Conservation (phyloP, 1,140 invertebrate genomes). For the Rhagoletis zephyria region DNA sequence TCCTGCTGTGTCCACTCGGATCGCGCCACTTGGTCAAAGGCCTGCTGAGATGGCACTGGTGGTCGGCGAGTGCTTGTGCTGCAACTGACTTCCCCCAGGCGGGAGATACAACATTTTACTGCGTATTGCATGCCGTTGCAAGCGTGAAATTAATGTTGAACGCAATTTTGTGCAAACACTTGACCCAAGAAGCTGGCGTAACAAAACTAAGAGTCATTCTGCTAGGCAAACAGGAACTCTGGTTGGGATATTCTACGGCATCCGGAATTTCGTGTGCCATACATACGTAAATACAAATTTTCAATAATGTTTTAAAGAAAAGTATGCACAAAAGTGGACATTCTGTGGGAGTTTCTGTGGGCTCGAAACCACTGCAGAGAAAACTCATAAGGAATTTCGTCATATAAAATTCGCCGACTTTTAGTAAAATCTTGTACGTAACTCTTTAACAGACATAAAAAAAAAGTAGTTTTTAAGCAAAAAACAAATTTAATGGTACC, state of each 20-base stretch:
- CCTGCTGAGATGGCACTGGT: neutral
- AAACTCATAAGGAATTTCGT: no score
- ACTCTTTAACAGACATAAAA: no score
- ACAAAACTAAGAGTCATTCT: neutral
- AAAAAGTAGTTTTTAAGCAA: no score
- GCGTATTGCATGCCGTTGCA: slow-evolving; percentile 17
- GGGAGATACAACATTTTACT: slow-evolving; percentile 24
- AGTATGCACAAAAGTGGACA: no score
- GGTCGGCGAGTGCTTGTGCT: neutral
- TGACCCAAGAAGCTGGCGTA: neutral
- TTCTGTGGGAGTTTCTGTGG: no score
- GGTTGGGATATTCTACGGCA: neutral
- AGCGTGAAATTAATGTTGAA: slow-evolving; percentile 43
- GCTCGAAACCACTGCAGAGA: no score
- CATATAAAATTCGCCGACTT: no score
- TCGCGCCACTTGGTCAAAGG: slow-evolving; percentile 28
- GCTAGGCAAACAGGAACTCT: neutral
- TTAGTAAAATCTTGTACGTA: no score
- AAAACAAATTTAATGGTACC: no score
- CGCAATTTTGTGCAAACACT: slow-evolving; percentile 36
- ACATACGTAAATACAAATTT: no score
- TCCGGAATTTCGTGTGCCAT: no score
- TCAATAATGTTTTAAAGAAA: no score
- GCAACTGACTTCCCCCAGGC: slow-evolving; percentile 1
- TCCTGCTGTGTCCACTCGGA: slow-evolving; percentile 19